Percentiles rank a stretch among this genome's conserved stretches.
phyloP scores from a whole-genome alignment of 2,888 invertebrate genomes.

The Dorcus hopei region DNA sequence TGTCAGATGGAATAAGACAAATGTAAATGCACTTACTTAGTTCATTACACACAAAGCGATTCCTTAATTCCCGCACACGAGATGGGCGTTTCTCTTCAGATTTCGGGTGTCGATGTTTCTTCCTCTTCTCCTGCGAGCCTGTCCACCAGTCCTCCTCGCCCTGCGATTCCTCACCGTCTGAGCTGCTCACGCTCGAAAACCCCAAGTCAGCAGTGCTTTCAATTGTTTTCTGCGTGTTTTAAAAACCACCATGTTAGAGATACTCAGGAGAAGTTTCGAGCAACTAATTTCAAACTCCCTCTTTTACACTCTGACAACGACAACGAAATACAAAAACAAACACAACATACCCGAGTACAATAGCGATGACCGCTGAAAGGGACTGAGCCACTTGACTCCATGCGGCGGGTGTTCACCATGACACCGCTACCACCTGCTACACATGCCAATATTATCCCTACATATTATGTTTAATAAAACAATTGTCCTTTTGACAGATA shows the following conservation, averaged over 20 bases:
- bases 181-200: constrained; percentile 35
- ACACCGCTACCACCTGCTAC: constrained; percentile 29
- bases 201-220: constrained; percentile 29
- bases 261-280: too few relatives aligned
- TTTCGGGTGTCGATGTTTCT: constrained; percentile 18
- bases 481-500: neutral
- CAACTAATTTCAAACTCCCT: too few relatives aligned
- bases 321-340: constrained; percentile 7
- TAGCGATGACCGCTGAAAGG: constrained; percentile 37
- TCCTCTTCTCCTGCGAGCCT: constrained; percentile 35
- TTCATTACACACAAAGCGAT: constrained; percentile 38
- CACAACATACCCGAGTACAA: constrained; percentile 43
- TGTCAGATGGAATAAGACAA: too few relatives aligned
- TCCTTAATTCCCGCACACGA: constrained; percentile 36
- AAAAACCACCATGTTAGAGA: too few relatives aligned
- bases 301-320: neutral
- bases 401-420: constrained; percentile 47
- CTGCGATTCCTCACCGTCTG: constrained; percentile 35
- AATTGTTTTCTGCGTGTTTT: constrained; percentile 19
- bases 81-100: constrained; percentile 25
- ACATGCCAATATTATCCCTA: constrained; percentile 23
- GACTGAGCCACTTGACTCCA: constrained; percentile 43
- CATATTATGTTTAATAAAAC: neutral
- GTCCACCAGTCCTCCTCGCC: constrained; percentile 38
- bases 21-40: constrained; percentile 13